phyloP scores from a whole-genome alignment of 2,888 invertebrate species.

The Pandemis cinnamomeana region DNA sequence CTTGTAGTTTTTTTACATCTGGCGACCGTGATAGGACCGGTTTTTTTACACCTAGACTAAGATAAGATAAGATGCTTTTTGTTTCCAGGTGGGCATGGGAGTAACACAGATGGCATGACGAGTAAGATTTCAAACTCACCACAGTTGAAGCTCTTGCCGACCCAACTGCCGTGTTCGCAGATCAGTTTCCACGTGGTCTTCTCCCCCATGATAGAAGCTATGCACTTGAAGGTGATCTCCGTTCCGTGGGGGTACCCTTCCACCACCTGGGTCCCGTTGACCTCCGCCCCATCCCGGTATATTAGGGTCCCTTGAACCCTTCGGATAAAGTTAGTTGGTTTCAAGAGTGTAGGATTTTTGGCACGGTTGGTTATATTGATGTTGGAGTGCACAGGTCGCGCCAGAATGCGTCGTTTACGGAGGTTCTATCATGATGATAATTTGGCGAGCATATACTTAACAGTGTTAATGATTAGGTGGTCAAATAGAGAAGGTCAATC shows the following conservation, averaged over 20 bases:
- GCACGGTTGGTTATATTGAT: constrained; percentile 35
- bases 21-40: too few relatives aligned
- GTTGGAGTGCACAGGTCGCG: neutral
- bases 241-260: constrained; percentile 91
- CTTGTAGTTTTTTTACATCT: too few relatives aligned
- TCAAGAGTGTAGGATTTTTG: constrained; percentile 22
- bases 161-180: constrained; percentile 94
- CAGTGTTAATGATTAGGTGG: too few relatives aligned
- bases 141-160: constrained; percentile 91
- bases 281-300: constrained; percentile 88
- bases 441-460: neutral
- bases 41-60: too few relatives aligned
- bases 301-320: constrained; percentile 92
- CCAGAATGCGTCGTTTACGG: neutral
- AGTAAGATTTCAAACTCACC: constrained; percentile 79
- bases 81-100: too few relatives aligned
- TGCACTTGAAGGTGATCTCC: constrained; percentile 93
- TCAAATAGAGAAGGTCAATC: too few relatives aligned
- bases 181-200: constrained; percentile 93
- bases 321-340: constrained; percentile 42
- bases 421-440: neutral
- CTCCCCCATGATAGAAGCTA: constrained; percentile 91
- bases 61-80: too few relatives aligned
- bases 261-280: constrained; percentile 86
- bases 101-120: neutral